Evolutionary conservation across 2,888 invertebrate species (phyloP).

Genomic region (Osmoderma eremita): DNA sequence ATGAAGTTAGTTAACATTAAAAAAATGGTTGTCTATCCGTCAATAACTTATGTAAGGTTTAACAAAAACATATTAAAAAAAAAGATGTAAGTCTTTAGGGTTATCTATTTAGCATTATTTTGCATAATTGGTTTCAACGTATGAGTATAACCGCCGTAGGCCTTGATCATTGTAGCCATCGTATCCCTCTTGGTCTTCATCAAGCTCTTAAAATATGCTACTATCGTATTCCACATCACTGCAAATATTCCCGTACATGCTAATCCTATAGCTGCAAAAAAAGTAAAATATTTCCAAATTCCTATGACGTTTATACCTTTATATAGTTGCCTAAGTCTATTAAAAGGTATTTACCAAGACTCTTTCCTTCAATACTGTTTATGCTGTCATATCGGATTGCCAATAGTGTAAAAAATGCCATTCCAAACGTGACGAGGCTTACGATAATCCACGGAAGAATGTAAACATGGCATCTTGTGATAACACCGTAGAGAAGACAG

Average conservation of each 20-base stretch:
- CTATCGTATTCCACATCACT: conserved; percentile 30
- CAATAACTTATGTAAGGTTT: no score
- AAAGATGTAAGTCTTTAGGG: no score
- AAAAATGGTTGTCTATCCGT: no score
- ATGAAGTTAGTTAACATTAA: no score
- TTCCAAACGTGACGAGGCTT: conserved; percentile 43
- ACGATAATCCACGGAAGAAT: conserved; percentile 54
- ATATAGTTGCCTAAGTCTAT: background rate
- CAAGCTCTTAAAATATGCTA: conserved; percentile 22
- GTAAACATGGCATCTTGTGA: conserved; percentile 50
- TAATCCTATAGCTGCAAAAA: conserved; percentile 22
- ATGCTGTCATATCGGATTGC: conserved; percentile 7
- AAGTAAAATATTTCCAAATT: no score
- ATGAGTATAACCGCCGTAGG: conserved; percentile 41
- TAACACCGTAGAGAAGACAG: conserved; percentile 53
- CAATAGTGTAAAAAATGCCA: conserved; percentile 26
- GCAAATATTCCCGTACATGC: conserved; percentile 6
- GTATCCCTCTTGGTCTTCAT: conserved; percentile 15
- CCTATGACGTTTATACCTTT: no score
- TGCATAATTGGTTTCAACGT: conserved; percentile 29
- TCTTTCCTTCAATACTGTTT: conserved; percentile 5
- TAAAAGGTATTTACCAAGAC: conserved; percentile 21
- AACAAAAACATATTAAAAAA: no score
- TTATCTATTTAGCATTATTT: conserved; percentile 16
- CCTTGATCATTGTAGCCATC: conserved; percentile 30